These are phyloP conservation scores for Cyclina sinensis DNA, from an alignment of 1,140 invertebrate species.

Conservation along the genomic window DNA sequence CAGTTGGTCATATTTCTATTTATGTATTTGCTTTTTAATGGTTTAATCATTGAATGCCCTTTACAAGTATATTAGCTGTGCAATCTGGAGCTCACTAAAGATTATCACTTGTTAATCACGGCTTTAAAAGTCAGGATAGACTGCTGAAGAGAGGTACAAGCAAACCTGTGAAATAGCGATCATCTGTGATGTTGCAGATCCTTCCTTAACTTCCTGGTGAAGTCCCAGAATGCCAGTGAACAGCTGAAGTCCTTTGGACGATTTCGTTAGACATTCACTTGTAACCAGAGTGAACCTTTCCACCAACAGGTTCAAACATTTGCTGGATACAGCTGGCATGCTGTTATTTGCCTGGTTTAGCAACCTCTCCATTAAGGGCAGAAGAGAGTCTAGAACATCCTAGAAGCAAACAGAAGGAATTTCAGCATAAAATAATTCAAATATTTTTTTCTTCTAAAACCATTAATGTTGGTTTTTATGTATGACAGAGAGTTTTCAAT, in stretches of 20 bases:
- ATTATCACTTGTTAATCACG: no score
- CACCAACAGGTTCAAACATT: conserved; percentile 65
- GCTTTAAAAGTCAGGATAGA: no score
- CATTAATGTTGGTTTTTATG: no score
- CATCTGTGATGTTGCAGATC: conserved; percentile 47
- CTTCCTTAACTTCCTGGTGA: not conserved
- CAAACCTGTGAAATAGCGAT: conserved; percentile 63
- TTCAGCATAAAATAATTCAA: no score
- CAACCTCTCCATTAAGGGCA: conserved; percentile 57
- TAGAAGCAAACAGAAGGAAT: conserved; percentile 39
- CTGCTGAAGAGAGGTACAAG: no score
- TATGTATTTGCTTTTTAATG: no score
- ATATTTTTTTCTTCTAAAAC: no score
- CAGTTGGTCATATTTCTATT: no score
- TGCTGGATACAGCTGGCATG: not conserved
- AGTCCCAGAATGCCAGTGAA: conserved; percentile 55
- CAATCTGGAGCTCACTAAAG: no score
- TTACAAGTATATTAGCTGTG: no score
- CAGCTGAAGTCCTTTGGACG: conserved; percentile 39
- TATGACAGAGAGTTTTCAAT: no score
- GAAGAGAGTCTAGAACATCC: conserved; percentile 58
- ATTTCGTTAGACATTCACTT: conserved; percentile 33
- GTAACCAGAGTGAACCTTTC: conserved; percentile 59
- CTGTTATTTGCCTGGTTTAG: not conserved
- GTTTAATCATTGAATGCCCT: no score